Conservation (phyloP, 2,797 vertebrate species). For the Danionella dracula region DNA sequence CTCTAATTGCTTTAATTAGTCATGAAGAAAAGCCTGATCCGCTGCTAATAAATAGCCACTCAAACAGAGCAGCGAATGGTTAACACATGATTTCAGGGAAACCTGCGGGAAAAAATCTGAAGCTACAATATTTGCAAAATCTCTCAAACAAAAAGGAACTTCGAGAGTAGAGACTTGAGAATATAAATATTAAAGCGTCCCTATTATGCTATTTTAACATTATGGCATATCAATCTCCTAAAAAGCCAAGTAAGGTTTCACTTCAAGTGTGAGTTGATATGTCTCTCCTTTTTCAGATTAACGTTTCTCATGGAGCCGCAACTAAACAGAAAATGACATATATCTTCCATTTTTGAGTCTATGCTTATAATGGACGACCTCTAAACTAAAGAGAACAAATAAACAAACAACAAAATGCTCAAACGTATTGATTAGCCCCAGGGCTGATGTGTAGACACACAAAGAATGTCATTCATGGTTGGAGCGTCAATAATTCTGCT, state of each 20-base stretch:
- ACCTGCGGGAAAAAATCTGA: no score
- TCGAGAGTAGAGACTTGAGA: no score
- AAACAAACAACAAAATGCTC: neutral
- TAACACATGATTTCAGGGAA: slow-evolving; percentile 3
- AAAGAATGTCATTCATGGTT: slow-evolving; percentile 41
- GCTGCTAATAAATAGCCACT: slow-evolving; percentile 14
- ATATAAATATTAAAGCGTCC: no score
- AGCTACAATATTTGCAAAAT: no score
- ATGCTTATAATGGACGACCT: neutral
- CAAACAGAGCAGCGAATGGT: neutral
- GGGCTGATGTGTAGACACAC: no score
- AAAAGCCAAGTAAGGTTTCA: no score
- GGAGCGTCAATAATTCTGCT: slow-evolving; percentile 50
- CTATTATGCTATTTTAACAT: no score
- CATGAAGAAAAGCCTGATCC: slow-evolving; percentile 52
- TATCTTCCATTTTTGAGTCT: neutral
- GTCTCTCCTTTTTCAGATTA: slow-evolving; percentile 54
- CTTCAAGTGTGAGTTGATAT: slow-evolving; percentile 42
- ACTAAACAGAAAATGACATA: slow-evolving; percentile 51
- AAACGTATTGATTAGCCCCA: no score
- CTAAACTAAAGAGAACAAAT: neutral
- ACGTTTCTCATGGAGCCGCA: slow-evolving; percentile 51
- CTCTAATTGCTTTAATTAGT: slow-evolving; percentile 73
- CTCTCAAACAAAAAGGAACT: no score
- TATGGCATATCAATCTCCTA: no score